Base-by-base conservation (phyloP, 2,113 vertebrate species). In the Rattus rattus region DNA sequence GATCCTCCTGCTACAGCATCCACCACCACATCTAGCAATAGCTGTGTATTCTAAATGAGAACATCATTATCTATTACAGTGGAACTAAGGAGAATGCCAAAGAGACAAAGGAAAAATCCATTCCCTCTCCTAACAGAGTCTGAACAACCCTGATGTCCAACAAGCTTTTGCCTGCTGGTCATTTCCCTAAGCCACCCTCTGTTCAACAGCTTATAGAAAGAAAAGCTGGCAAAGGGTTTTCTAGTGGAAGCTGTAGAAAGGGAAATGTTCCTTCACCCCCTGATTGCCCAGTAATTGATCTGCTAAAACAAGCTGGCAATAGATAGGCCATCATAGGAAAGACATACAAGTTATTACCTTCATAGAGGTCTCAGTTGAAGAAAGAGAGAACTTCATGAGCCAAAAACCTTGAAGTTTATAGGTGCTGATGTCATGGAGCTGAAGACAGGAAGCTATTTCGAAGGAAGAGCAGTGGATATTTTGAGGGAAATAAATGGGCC, bases 191-290 rank as follows among this genome's bases (percentile, higher is more conserved):
- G 14, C 22, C 67, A 91, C 96, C 20, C 33, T 19, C 28, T 88
- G 3, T 54, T 84, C 5, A 54, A 49, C 1, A 28, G 0, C 65
- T 11, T 69, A 7, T n/a, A 43, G 86, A 94, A 63, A 14, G 92
- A 88, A 17, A 94, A 83, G 13, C 2, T 43, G 0, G 28, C 1
- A 1, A 4, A 94, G 76, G 30, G 0, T 0, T 11, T 43, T 43
- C 89, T 49, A 11, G 79, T 33, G 28, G 14, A 22, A 26, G 17
- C 36, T 43, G 12, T 49, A 13, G 59, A 7, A 2, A 47, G 4
- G 36, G 36, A 33, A 47, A 5, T 26, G 10, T 39, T 11, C 33
- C 70, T 39, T n/a, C 7, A 54, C 52, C 65, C n/a, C 43, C 13
- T n/a, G 9, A 19, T 39, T 13, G 30, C 63, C n/a, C 43, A 49